Base-by-base conservation (phyloP, 2,888 invertebrate genomes). In the Clistopyga incitator region DNA sequence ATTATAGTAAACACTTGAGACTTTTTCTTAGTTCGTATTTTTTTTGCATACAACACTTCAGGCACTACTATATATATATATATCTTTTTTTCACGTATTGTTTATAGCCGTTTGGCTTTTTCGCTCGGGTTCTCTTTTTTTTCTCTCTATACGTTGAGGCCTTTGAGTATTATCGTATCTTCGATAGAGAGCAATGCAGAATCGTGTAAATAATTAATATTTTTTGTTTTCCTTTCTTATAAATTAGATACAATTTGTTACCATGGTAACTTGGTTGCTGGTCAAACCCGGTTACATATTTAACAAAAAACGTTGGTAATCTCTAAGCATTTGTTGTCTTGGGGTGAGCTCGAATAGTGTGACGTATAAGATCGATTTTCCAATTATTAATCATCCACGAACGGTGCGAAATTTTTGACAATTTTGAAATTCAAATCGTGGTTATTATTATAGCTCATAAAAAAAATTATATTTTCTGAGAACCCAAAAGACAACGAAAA, bases 161-260 rank as follows among this genome's bases (percentile, higher is more conserved):
- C 67, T 77, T 25, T 84, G 81, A 82, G 82, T 84, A 84, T 84
- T 77, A 79, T 76, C 64, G 67, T 79, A 52, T 50, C 67, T 75
- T 68, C 61, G 54, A 74, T 74, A 84, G 81, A 78, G 78, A 84
- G 82, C 84, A 59, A 42, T 70, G 25, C 47, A 74, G 42, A 54
- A 45, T 74, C 72, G 47, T 25, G 18, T 52, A 78, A 72, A 72
- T 25, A 59, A 45, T 76, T 45, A 18, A 8, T 11, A 50, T 64
- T 8, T 34, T 15, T 1, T 56, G 54, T 18, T 29, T 71, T 29
- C 11, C 25, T 65, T 64, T 72, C 68, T 74, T 68, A 78, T 23
- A 61, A 64, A 74, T 78, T 54, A 64, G 25, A 64, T 64, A 70
- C 4, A 68, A 77, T 72, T 76, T n/a, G 47, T 77, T 74, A 61